Base-by-base conservation (phyloP, 2,888 invertebrate species). In the Sinopyrophorus schimmeli region DNA sequence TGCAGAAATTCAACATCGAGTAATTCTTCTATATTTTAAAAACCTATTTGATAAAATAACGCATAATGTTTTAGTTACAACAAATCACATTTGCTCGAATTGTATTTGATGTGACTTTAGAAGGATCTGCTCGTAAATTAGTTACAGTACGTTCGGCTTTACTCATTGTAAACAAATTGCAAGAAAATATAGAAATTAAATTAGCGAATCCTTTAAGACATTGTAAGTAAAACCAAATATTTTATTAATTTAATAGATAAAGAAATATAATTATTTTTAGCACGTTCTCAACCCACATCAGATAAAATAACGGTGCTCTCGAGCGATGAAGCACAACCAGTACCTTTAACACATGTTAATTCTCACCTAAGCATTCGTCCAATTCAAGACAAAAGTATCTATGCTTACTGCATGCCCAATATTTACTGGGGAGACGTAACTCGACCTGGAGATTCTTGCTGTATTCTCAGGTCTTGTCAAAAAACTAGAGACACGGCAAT, bases 111-210 rank as follows among this genome's bases (percentile, higher is more conserved):
- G 92, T 99, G 10, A 85, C 88, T 0, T 76, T 96, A 54, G 93
- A 95, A 72, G 95, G 95, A 0, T 92, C 93, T 1, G 97, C 97
- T 0, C 85, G 92, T 62, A 98, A 98, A 74, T 76, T 97, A 60
- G 88, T 96, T 39, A 90, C 92, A 5, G 87, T 98, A 9, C 83
- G 96, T 51, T 97, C 97, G 5, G 92, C 95, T 16, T 77, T 98
- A 53, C 82, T 86, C 60, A 76, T 96, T 1, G 74, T 81, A 40
- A 97, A 97, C 74, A 78, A 80, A 60, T 74, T 94, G 60, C 81
- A 84, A 38, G 84, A 87, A 60, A 70, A 82, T 0, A 79, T 94
- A 6, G 83, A 87, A 57, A 70, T 92, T 1, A 86, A 84, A 65
- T 75, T 92, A 66, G 85, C 86, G 53, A 82, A 80, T 65, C 70